These are phyloP conservation scores for Drosophila koepferae DNA, from an alignment of 2,888 invertebrate genomes.

Conservation along the genomic window DNA sequence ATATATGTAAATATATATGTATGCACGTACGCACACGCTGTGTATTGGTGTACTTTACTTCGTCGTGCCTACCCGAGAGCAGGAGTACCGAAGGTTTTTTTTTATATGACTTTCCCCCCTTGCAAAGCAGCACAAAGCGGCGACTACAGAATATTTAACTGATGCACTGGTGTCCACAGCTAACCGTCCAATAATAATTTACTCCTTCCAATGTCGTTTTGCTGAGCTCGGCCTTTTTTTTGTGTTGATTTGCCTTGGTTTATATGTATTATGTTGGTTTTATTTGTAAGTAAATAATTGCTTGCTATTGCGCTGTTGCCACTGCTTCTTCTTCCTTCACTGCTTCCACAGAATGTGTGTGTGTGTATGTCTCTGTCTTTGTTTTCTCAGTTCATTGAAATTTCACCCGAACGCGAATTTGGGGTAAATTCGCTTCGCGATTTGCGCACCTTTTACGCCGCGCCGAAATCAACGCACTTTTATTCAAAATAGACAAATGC, in stretches of 20 bases:
- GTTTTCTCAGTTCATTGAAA: constrained; percentile 83
- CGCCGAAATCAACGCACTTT: constrained; percentile 50
- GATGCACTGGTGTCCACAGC: constrained; percentile 8
- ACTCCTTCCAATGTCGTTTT: constrained; percentile 15
- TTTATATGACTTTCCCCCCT: constrained; percentile 41
- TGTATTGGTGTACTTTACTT: constrained; percentile 61
- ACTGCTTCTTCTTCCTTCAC: constrained; percentile 68
- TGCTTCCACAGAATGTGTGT: constrained; percentile 57
- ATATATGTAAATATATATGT: constrained; percentile 33
- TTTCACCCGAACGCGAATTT: constrained; percentile 81
- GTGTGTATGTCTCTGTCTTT: constrained; percentile 74
- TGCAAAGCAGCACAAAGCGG: constrained; percentile 52
- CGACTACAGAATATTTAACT: constrained; percentile 34
- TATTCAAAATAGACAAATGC: constrained; percentile 45
- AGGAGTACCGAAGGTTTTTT: constrained; percentile 69
- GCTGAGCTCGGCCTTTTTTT: constrained; percentile 19
- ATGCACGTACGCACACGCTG: constrained; percentile 41
- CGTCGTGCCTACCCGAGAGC: constrained; percentile 58
- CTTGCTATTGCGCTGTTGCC: constrained; percentile 79
- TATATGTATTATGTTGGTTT: constrained; percentile 58
- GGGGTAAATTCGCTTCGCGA: constrained; percentile 70
- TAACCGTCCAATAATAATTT: constrained; percentile 19
- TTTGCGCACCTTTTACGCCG: constrained; percentile 66
- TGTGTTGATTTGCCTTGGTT: constrained; percentile 51
- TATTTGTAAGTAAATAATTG: constrained; percentile 77